Conservation (phyloP, 2,888 invertebrate species). For the Octodonta nipae region DNA sequence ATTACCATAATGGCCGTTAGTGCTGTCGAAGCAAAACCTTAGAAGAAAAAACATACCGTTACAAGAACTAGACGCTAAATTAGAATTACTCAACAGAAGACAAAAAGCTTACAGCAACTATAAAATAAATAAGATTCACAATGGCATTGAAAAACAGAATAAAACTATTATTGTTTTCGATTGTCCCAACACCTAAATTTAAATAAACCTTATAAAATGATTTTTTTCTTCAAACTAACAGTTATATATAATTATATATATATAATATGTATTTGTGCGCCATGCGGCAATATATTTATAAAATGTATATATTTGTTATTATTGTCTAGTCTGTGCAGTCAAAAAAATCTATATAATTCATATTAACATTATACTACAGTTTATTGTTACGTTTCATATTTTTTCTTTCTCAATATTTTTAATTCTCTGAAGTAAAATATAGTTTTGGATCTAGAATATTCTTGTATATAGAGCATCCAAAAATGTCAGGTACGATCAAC, state of each 20-base stretch:
- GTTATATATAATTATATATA: conserved; percentile 7
- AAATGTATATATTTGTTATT: conserved; percentile 11
- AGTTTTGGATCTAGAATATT: no score
- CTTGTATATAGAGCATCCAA: no score
- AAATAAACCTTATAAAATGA: conserved; percentile 16
- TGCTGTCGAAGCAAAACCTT: no score
- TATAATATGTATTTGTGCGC: conserved; percentile 16
- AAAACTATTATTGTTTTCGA: conserved; percentile 24
- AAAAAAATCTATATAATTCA: no score
- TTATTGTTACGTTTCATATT: no score
- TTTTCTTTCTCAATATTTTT: no score
- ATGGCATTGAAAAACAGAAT: conserved; percentile 19
- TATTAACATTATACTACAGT: no score
- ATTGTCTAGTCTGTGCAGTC: conserved; percentile 35
- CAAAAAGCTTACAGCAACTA: conserved; percentile 23
- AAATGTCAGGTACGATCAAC: no score
- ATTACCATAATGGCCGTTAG: no score
- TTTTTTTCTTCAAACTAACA: conserved; percentile 18
- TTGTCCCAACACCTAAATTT: conserved; percentile 30
- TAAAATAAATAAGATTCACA: conserved; percentile 26
- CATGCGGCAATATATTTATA: conserved; percentile 15
- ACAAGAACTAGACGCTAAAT: conserved; percentile 9
- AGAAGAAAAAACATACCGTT: no score
- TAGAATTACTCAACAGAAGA: conserved; percentile 21
- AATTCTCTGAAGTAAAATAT: no score